A percentile compares a stretch with the other conserved stretches of the same genome.
These are phyloP conservation scores for Spea multiplicata DNA, from an alignment of 2,113 vertebrate genomes.

Conservation along the genomic window DNA sequence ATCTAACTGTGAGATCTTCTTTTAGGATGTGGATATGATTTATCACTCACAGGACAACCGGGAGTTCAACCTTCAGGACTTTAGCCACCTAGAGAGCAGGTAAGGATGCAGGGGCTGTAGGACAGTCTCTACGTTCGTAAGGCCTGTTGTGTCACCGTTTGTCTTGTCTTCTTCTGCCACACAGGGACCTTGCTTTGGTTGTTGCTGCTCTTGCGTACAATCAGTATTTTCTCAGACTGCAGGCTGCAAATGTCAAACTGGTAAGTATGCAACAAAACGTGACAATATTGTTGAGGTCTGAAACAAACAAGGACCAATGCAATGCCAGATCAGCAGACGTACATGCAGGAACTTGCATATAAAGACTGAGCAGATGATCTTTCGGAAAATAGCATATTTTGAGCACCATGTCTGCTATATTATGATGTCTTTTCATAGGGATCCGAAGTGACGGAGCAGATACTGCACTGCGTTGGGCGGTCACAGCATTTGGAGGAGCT, in stretches of 20 bases:
- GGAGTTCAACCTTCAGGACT: slow-evolving; percentile 86
- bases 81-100: slow-evolving; percentile 88
- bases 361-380: too few relatives aligned
- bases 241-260: slow-evolving; percentile 85
- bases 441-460: slow-evolving; percentile 87
- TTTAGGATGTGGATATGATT: slow-evolving; percentile 89
- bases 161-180: not conserved
- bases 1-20: not conserved
- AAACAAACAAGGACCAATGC: too few relatives aligned
- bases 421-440: slow-evolving; percentile 61
- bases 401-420: not conserved
- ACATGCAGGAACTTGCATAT: not conserved
- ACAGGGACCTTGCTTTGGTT: slow-evolving; percentile 86
- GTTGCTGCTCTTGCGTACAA: slow-evolving; percentile 90
- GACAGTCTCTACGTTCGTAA: not conserved
- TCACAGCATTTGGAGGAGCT: slow-evolving; percentile 88
- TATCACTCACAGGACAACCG: slow-evolving; percentile 90
- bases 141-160: slow-evolving; percentile 5
- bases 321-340: too few relatives aligned
- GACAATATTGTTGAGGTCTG: too few relatives aligned
- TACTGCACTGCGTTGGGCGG: slow-evolving; percentile 84
- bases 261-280: slow-evolving; percentile 59
- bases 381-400: too few relatives aligned
- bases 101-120: slow-evolving; percentile 53
- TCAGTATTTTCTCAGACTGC: slow-evolving; percentile 89